Base-by-base conservation (phyloP, 2,888 invertebrate genomes). In the Trypoxylon attenuatum region DNA sequence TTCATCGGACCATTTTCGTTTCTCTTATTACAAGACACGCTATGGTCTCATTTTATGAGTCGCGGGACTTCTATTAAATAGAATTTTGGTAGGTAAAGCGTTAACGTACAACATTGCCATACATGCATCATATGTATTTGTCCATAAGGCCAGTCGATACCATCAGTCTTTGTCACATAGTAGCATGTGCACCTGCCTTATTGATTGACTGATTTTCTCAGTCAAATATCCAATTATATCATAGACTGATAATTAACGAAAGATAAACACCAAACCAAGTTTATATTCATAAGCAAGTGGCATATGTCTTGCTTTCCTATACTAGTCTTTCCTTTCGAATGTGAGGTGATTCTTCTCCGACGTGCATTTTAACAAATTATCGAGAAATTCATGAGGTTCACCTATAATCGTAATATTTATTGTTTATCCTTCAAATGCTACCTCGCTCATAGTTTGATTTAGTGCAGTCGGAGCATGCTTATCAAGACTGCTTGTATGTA, bases 171-270 rank as follows among this genome's bases (percentile, higher is more conserved):
- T 71, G 65, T 68, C 67, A 51, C 64, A 50, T 60, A 72, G 74
- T 65, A 72, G 47, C 71, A 72, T 57, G 47, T 63, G 43, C 60
- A 53, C 63, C 67, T 67, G 72, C 71, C 77, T 75, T 77, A 76
- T 72, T 62, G 51, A 62, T 56, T 66, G 78, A 75, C 78, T 74
- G 77, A 77, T 59, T 67, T 56, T 60, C 52, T 66, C 71, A 65
- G 73, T 77, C 72, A 56, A 75, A 73, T 77, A 78, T 73, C 76
- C 78, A 81, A 76, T 77, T 81, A 81, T 73, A 77, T 81, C 73
- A 82, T 81, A 82, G 84, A 84, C 84, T 83, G 84, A 84, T 78
- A 74, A 77, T 76, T 74, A 71, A 75, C 67, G 71, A 69, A 60
- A 64, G n/a, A 60, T 27, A 72, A 74, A 74, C 74, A 74, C 74